Evolutionary conservation across 1,140 invertebrate species (phyloP).

Genomic region (Ceratosolen fusciceps): DNA sequence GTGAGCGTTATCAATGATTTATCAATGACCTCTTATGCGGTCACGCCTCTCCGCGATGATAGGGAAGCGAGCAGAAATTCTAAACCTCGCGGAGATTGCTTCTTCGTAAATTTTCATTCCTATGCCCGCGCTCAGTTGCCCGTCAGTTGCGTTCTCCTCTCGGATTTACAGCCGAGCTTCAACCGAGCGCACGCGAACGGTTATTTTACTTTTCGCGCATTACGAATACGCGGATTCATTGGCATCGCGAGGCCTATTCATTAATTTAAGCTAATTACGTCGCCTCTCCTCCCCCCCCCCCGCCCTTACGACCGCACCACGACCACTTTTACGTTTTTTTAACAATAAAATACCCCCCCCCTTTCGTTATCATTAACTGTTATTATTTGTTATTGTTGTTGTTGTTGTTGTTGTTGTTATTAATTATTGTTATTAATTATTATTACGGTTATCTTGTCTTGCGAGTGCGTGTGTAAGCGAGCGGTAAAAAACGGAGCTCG

Average conservation of each 20-base stretch:
- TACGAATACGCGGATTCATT: too few species aligned
- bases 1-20: constrained; percentile 59
- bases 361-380: too few species aligned
- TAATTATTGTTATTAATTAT: neutral
- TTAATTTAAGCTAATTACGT: too few species aligned
- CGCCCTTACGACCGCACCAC: too few species aligned
- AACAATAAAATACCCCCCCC: too few species aligned
- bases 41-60: constrained; percentile 53
- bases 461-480: neutral
- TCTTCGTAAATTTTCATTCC: constrained; percentile 7
- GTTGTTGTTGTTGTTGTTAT: neutral
- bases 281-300: too few species aligned
- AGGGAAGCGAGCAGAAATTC: constrained; percentile 12
- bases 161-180: neutral
- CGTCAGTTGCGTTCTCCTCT: neutral
- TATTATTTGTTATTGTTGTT: too few species aligned
- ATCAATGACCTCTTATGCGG: constrained; percentile 57
- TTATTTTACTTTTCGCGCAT: too few species aligned
- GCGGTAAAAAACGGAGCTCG: too few species aligned
- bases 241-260: too few species aligned
- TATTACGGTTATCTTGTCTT: neutral
- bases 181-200: too few species aligned
- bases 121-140: neutral
- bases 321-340: too few species aligned
- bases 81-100: neutral